phyloP scores from a whole-genome alignment of 2,888 invertebrate species.

The Athetis lepigone region DNA sequence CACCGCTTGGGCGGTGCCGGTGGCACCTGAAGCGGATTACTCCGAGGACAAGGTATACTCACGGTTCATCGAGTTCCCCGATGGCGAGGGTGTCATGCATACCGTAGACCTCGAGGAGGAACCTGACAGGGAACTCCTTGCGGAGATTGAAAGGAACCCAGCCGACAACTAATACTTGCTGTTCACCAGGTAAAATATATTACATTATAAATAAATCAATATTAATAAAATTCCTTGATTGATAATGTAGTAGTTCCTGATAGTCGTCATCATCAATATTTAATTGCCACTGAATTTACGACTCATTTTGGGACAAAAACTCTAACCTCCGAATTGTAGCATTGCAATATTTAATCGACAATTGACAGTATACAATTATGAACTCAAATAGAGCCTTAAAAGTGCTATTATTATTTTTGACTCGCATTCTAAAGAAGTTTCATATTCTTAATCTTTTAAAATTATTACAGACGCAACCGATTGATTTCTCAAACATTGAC shows the following conservation, averaged over 20 bases:
- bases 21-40: constrained; percentile 45
- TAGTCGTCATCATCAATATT: no score
- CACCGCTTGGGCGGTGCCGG: constrained; percentile 67
- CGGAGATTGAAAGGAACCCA: constrained; percentile 69
- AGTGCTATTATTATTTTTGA: no score
- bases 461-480: constrained; percentile 68
- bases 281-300: no score
- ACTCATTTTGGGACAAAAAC: no score
- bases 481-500: constrained; percentile 63
- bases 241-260: no score
- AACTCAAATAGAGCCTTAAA: no score
- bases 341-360: no score
- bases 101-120: constrained; percentile 72
- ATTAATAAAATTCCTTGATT: no score
- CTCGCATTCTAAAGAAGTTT: no score
- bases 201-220: background rate
- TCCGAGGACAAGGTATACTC: constrained; percentile 63
- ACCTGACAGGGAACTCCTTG: constrained; percentile 65
- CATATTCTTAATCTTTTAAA: background rate
- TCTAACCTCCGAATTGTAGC: no score
- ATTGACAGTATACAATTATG: no score
- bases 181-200: constrained; percentile 69
- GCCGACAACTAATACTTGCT: constrained; percentile 70
- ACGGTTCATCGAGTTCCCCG: constrained; percentile 71
- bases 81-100: constrained; percentile 69